A percentile compares a stretch with the other conserved stretches of the same genome.
phyloP scores from a whole-genome alignment of 2,113 vertebrate species.

The Telmatochromis sp. region DNA sequence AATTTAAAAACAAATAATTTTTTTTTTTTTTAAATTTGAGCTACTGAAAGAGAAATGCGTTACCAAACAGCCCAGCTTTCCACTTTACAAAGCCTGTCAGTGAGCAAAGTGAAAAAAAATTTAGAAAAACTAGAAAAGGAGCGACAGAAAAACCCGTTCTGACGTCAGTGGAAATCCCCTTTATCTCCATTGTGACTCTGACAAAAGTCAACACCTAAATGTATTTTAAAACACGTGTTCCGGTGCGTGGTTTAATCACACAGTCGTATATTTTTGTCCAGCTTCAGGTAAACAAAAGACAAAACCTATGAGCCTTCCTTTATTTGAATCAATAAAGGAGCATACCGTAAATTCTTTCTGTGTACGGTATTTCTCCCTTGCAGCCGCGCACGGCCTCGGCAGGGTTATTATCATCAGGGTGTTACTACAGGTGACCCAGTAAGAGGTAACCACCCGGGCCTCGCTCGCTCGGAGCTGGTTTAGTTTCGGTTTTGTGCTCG shows the following conservation, averaged over 20 bases:
- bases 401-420: neutral
- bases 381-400: neutral
- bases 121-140: neutral
- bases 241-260: neutral
- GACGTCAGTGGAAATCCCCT: constrained; percentile 69
- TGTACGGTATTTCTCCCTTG: neutral
- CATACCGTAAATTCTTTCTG: neutral
- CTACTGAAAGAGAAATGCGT: neutral
- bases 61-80: neutral
- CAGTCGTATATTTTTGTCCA: too few species aligned
- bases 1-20: neutral
- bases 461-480: neutral
- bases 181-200: neutral
- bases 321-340: neutral
- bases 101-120: fast-evolving
- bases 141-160: neutral
- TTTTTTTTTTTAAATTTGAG: fast-evolving
- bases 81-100: neutral
- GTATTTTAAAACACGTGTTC: neutral
- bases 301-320: neutral
- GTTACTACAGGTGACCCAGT: neutral
- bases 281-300: neutral
- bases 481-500: constrained; percentile 41
- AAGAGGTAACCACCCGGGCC: neutral
- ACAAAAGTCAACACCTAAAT: neutral